A percentile compares a stretch with the other conserved stretches of the same genome.
These are phyloP conservation scores for Lethenteron reissneri DNA, from an alignment of 2,113 vertebrate species.

Conservation along the genomic window DNA sequence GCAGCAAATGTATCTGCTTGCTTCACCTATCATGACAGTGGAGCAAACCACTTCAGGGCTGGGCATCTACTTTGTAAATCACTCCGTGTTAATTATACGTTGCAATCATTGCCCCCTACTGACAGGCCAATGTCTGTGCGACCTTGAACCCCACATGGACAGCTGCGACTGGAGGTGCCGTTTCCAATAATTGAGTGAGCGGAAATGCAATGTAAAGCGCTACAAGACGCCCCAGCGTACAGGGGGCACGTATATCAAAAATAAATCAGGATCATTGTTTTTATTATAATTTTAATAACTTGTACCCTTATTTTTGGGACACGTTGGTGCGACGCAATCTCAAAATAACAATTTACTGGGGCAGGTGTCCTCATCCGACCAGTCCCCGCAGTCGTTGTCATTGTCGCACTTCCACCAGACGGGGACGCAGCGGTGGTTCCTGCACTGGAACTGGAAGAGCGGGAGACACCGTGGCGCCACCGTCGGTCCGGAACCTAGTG, in stretches of 20 bases:
- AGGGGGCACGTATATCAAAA: not conserved
- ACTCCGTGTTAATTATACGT: too few relatives aligned
- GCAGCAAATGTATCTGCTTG: too few relatives aligned
- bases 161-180: not conserved
- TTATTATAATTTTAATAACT: not conserved
- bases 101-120: too few relatives aligned
- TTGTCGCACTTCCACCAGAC: conserved; percentile 91
- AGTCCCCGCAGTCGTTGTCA: conserved; percentile 88
- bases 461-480: not conserved
- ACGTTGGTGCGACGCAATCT: not conserved
- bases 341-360: conserved; percentile 25
- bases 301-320: not conserved
- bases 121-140: too few relatives aligned
- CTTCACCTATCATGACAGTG: too few relatives aligned
- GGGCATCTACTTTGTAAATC: too few relatives aligned
- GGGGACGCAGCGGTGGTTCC: conserved; percentile 37
- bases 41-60: too few relatives aligned
- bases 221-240: not conserved
- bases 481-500: too few relatives aligned
- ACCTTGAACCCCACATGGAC: not conserved
- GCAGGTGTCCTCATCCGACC: conserved; percentile 76
- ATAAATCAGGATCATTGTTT: conserved; percentile 4
- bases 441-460: not conserved
- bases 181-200: not conserved
- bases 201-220: not conserved